A percentile compares a stretch with the other conserved stretches of the same genome.
Evolutionary conservation across 2,113 vertebrate genomes (phyloP).

Genomic region (Tringa solitaria): DNA sequence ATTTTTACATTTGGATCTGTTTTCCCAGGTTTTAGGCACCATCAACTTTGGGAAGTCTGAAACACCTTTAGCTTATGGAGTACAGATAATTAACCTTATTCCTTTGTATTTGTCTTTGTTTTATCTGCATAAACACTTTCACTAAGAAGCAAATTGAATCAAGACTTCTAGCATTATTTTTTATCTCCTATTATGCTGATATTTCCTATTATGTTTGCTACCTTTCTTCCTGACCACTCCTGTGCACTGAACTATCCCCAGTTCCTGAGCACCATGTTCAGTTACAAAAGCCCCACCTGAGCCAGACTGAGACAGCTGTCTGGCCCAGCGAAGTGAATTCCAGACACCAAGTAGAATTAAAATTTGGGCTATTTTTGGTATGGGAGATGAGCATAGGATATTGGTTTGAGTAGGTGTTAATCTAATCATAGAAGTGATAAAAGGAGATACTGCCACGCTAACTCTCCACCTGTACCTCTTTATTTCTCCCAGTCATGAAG

Average conservation of each 20-base stretch:
- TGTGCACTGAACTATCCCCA: not conserved
- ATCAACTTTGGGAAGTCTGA: not conserved
- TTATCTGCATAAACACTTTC: not conserved
- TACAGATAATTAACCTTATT: not conserved
- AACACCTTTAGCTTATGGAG: not conserved
- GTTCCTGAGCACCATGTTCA: not conserved
- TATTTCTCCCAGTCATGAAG: not conserved
- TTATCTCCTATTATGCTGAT: not conserved
- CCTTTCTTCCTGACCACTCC: not conserved
- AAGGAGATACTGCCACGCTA: not conserved
- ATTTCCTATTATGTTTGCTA: not conserved
- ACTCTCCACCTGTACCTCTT: not conserved
- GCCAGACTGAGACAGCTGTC: fast-evolving
- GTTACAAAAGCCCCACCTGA: not conserved
- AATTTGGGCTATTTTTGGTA: not conserved
- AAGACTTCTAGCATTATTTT: not conserved
- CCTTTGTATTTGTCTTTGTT: not conserved
- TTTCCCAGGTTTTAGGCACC: not conserved
- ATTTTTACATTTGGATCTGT: not conserved
- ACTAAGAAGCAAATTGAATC: not conserved
- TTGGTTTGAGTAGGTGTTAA: not conserved
- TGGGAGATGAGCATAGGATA: not conserved
- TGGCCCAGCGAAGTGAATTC: not conserved
- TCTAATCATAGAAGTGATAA: not conserved
- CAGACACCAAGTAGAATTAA: not conserved